Percentiles rank a stretch among this genome's conserved stretches.
phyloP scores from a whole-genome alignment of 2,113 vertebrate genomes.

The Dicaeum eximium region DNA sequence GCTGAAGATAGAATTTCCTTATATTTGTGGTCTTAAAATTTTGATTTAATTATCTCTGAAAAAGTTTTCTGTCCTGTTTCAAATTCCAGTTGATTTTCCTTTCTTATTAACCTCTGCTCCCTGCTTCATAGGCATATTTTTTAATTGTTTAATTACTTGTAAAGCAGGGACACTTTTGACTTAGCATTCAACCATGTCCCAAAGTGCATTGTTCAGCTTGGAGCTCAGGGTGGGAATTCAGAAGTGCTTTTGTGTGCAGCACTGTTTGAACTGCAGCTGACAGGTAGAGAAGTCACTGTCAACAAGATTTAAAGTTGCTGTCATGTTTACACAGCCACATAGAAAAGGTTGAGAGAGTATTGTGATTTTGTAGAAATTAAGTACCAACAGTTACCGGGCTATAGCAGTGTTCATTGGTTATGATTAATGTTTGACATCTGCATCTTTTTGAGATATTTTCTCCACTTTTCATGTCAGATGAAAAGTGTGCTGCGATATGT shows the following conservation, averaged over 20 bases:
- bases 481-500: neutral
- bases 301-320: conserved; percentile 60
- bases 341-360: neutral
- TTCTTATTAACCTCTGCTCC: neutral
- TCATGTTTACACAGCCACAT: conserved; percentile 10
- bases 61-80: neutral
- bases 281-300: conserved; percentile 30
- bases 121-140: neutral
- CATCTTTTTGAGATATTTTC: conserved; percentile 19
- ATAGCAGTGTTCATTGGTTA: neutral
- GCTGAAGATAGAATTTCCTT: neutral
- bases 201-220: neutral
- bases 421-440: conserved; percentile 53
- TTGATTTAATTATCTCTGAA: neutral
- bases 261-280: conserved; percentile 11
- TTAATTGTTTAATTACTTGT: conserved; percentile 19
- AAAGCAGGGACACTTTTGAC: neutral
- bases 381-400: conserved; percentile 2
- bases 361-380: conserved; percentile 44
- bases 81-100: neutral
- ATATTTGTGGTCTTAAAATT: neutral
- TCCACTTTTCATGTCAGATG: neutral
- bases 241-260: neutral
- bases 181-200: neutral
- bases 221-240: neutral